phyloP scores from a whole-genome alignment of 2,113 vertebrate genomes.

The Thryonomys swinderianus region DNA sequence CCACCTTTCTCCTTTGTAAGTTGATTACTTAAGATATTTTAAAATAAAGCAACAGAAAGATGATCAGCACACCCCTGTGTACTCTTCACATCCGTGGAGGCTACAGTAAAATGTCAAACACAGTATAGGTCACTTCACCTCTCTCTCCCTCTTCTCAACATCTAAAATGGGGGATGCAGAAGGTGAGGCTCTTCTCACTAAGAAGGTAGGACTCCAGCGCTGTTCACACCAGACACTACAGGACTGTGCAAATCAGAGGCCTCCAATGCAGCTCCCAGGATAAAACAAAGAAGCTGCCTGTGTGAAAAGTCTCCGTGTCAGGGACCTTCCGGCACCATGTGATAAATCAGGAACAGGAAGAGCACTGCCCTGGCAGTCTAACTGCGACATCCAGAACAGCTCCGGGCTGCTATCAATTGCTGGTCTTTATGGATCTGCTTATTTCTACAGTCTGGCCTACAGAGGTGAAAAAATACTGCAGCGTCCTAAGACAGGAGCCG shows the following conservation, averaged over 20 bases:
- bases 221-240: neutral
- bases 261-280: neutral
- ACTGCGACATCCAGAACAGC: constrained; percentile 54
- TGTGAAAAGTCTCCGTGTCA: neutral
- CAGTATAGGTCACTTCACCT: neutral
- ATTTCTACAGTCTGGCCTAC: constrained; percentile 59
- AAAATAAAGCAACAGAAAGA: neutral
- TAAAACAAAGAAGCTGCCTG: neutral
- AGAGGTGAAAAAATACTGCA: constrained; percentile 52
- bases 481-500: constrained; percentile 50
- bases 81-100: neutral
- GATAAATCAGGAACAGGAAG: constrained; percentile 61
- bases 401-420: constrained; percentile 69
- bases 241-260: neutral
- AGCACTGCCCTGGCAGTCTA: neutral
- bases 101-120: neutral
- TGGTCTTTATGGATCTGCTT: constrained; percentile 57
- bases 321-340: neutral
- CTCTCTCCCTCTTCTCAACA: neutral
- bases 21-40: neutral
- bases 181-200: fast-evolving
- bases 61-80: neutral
- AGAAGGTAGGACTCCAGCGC: neutral
- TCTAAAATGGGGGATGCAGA: neutral
- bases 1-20: neutral